Evolutionary conservation across 2,888 invertebrate species (phyloP).

Genomic region (Conops quadrifasciatus): DNA sequence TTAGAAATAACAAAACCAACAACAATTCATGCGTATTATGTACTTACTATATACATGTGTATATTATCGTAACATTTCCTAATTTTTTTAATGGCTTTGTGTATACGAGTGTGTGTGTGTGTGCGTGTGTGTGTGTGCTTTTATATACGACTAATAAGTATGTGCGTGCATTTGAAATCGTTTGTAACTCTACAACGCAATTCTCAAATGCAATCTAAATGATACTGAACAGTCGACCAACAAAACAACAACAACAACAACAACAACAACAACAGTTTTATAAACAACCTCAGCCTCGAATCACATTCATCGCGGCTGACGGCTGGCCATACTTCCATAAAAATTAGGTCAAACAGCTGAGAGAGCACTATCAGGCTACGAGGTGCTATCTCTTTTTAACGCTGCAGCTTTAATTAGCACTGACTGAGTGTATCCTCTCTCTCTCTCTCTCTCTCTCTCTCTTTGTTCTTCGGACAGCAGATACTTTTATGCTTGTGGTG

Average conservation of each 20-base stretch:
- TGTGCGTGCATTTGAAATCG: neutral
- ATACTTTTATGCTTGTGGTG: no score
- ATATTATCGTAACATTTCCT: no score
- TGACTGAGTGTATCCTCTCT: conserved; percentile 31
- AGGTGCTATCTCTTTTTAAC: conserved; percentile 43
- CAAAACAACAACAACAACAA: conserved; percentile 22
- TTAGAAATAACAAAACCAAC: conserved; percentile 18
- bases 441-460: no score
- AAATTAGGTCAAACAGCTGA: conserved; percentile 49
- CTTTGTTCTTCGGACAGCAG: no score
- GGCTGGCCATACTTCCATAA: no score
- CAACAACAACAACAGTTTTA: conserved; percentile 18
- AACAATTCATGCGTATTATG: neutral
- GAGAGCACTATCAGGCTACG: conserved; percentile 39
- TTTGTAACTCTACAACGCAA: conserved; percentile 11
- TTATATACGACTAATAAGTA: conserved; percentile 51
- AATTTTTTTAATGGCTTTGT: conserved; percentile 23
- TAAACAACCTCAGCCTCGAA: conserved; percentile 34
- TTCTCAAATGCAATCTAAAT: conserved; percentile 19
- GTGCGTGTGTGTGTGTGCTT: conserved; percentile 21
- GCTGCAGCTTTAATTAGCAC: conserved; percentile 35
- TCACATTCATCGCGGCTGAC: neutral
- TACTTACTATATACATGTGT: no score
- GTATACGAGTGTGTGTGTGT: conserved; percentile 48
- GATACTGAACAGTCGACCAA: conserved; percentile 15